Conservation (phyloP, 2,113 vertebrate species). For the Physeter macrocephalus region DNA sequence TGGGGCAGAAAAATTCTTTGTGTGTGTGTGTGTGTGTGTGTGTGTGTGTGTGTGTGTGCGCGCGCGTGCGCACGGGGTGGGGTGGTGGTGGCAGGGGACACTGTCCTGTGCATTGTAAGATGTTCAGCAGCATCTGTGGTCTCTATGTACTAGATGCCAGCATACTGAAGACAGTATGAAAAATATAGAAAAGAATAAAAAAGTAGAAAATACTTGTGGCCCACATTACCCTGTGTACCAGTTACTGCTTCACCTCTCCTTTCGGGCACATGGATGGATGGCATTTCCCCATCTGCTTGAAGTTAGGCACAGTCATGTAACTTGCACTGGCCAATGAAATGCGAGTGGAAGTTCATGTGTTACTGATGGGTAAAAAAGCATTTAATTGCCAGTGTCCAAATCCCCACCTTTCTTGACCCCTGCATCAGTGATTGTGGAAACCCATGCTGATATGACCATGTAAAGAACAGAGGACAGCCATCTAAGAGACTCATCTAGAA, state of each 20-base stretch:
- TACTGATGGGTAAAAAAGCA: background rate
- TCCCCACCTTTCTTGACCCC: background rate
- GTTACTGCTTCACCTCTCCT: background rate
- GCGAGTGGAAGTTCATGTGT: background rate
- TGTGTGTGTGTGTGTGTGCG: too few relatives aligned
- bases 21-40: too few relatives aligned
- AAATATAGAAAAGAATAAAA: background rate
- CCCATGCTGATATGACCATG: background rate
- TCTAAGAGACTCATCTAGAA: background rate
- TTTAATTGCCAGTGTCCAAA: background rate
- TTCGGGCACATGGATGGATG: background rate
- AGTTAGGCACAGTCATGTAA: background rate
- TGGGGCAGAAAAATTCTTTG: background rate
- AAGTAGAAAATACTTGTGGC: background rate
- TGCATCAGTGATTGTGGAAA: background rate
- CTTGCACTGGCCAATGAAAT: background rate
- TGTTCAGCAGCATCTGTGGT: background rate
- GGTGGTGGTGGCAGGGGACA: too few relatives aligned
- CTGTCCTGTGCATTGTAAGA: background rate
- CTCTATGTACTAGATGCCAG: background rate
- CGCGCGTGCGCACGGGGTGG: fast-evolving
- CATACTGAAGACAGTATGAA: background rate
- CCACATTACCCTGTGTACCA: background rate
- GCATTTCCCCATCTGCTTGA: background rate
- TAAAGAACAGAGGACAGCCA: background rate